These are phyloP conservation scores for Isaurus tuberculatus DNA, from an alignment of 92 coral and sea anemone genomes.

Conservation along the genomic window DNA sequence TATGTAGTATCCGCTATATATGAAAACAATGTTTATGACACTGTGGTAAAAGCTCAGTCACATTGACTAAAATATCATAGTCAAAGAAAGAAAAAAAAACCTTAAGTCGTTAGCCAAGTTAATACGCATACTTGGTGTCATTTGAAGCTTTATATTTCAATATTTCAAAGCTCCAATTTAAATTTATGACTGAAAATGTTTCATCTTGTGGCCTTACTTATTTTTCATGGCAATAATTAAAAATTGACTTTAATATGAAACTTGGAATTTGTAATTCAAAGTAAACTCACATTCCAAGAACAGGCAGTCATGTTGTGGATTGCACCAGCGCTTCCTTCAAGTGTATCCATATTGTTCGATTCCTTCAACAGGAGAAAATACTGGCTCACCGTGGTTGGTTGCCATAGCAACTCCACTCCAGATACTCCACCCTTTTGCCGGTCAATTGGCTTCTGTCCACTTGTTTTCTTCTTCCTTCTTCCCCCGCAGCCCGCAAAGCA, in stretches of 20 bases:
- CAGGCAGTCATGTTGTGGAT: slow-evolving; percentile 98
- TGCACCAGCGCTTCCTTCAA: slow-evolving; percentile 97
- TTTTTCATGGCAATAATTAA: background rate
- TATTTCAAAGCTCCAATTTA: too few species aligned
- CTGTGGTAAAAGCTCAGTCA: too few species aligned
- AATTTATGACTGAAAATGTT: too few species aligned
- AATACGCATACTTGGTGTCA: too few species aligned
- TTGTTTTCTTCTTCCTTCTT: slow-evolving; percentile 76
- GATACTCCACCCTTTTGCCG: slow-evolving; percentile 76
- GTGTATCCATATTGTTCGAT: slow-evolving; percentile 82
- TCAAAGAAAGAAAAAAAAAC: too few species aligned
- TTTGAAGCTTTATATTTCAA: too few species aligned
- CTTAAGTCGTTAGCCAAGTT: too few species aligned
- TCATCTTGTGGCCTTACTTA: background rate
- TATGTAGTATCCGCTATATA: too few species aligned
- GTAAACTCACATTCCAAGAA: slow-evolving; percentile 90
- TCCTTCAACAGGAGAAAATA: slow-evolving; percentile 77
- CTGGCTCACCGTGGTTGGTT: slow-evolving; percentile 89
- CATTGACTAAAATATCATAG: too few species aligned
- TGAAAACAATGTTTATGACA: too few species aligned
- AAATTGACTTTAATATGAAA: too few species aligned
- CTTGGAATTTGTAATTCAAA: background rate
- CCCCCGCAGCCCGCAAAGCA: slow-evolving; percentile 98
- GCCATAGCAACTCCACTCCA: slow-evolving; percentile 95
- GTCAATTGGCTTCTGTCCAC: slow-evolving; percentile 70